phyloP scores from a whole-genome alignment of 2,797 vertebrate species.

The Mus spretus region DNA sequence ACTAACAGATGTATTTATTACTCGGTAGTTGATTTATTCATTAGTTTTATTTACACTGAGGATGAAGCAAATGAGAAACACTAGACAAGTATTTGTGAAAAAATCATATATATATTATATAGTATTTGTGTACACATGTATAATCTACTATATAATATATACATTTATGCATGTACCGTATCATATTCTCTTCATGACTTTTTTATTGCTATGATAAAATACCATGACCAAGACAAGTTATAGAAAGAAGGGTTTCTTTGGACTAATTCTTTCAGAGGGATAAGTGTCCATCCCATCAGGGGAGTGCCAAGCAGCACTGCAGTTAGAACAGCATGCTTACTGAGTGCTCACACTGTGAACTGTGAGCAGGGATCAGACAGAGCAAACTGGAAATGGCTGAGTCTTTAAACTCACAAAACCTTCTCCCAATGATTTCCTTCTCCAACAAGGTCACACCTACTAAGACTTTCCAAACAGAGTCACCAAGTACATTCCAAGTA shows the following conservation, averaged over 20 bases:
- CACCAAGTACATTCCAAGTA: not conserved
- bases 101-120: not conserved
- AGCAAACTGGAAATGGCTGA: not conserved
- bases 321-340: not conserved
- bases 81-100: not conserved
- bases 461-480: not conserved
- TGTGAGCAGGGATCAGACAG: too few species aligned
- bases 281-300: too few species aligned
- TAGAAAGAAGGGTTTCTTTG: not conserved
- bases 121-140: not conserved
- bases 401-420: not conserved
- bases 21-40: not conserved
- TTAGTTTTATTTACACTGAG: not conserved
- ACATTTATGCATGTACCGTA: not conserved
- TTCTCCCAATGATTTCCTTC: not conserved
- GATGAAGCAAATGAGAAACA: not conserved
- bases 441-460: not conserved
- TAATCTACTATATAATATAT: not conserved
- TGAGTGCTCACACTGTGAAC: not conserved
- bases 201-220: not conserved
- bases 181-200: not conserved
- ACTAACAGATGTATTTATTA: not conserved
- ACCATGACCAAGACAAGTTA: not conserved
- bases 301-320: not conserved
- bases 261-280: not conserved